Percentiles rank a stretch among this genome's conserved stretches.
Evolutionary conservation across 2,797 vertebrate species (phyloP).

Genomic region (Phoxinus dragarum): DNA sequence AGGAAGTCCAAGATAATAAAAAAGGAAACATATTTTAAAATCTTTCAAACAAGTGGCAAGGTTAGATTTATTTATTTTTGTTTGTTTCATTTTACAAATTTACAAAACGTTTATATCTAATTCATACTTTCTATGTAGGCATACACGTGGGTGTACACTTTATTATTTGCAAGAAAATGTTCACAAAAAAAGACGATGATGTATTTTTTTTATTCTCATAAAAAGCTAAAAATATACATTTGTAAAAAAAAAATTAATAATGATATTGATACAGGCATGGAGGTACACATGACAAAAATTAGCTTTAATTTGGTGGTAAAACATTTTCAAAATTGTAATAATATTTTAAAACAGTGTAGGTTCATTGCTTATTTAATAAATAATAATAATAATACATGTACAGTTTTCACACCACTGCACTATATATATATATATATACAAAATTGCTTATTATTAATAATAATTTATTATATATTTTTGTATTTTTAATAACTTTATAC

Average conservation of each 20-base stretch:
- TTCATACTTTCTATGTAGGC: background rate
- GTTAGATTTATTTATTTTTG: background rate
- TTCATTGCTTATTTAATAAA: background rate
- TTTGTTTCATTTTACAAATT: background rate
- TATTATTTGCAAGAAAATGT: background rate
- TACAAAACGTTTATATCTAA: background rate
- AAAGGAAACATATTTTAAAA: background rate
- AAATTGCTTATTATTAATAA: no score
- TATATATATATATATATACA: no score
- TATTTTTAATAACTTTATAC: background rate
- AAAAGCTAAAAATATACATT: background rate
- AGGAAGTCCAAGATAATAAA: background rate
- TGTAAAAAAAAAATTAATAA: background rate
- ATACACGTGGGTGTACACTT: background rate
- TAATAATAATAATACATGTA: background rate
- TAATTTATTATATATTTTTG: no score
- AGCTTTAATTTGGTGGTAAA: background rate
- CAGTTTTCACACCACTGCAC: no score
- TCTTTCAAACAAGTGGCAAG: background rate
- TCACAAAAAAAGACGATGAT: no score
- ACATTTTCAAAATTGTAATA: background rate
- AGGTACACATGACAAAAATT: background rate
- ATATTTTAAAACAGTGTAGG: background rate
- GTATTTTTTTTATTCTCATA: background rate
- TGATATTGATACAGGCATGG: no score